Conservation (phyloP, 2,113 vertebrate genomes). For the Eubucco bourcierii region DNA sequence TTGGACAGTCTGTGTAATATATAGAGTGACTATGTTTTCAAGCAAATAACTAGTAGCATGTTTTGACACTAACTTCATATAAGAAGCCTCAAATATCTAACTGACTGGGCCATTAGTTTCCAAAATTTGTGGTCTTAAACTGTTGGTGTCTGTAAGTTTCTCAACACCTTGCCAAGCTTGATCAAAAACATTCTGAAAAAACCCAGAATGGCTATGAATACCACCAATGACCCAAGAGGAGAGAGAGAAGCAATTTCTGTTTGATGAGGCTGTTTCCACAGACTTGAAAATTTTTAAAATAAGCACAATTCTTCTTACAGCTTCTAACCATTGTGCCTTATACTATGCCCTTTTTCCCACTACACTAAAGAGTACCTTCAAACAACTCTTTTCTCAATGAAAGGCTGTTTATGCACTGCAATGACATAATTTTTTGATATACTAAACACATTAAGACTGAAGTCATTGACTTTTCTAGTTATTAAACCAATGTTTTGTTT, state of each 20-base stretch:
- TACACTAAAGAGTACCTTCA: background rate
- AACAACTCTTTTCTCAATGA: background rate
- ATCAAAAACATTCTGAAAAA: background rate
- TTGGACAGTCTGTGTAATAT: background rate
- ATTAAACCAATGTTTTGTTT: background rate
- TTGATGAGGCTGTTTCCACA: background rate
- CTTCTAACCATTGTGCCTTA: background rate
- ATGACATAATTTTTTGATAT: background rate
- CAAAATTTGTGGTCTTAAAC: background rate
- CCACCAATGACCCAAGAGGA: background rate
- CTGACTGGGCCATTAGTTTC: background rate
- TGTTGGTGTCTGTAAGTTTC: background rate
- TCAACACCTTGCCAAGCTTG: background rate
- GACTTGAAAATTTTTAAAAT: background rate
- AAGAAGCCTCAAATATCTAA: background rate
- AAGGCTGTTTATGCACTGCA: background rate
- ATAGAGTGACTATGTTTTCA: background rate
- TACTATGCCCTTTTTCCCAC: background rate
- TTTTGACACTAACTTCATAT: background rate
- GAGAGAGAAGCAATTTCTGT: background rate
- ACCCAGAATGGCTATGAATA: background rate
- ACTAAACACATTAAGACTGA: background rate
- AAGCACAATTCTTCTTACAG: background rate
- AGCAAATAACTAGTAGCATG: background rate
- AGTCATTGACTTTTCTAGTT: background rate